Conservation (phyloP, 2,888 invertebrate genomes). For the Tachystola acroxantha region DNA sequence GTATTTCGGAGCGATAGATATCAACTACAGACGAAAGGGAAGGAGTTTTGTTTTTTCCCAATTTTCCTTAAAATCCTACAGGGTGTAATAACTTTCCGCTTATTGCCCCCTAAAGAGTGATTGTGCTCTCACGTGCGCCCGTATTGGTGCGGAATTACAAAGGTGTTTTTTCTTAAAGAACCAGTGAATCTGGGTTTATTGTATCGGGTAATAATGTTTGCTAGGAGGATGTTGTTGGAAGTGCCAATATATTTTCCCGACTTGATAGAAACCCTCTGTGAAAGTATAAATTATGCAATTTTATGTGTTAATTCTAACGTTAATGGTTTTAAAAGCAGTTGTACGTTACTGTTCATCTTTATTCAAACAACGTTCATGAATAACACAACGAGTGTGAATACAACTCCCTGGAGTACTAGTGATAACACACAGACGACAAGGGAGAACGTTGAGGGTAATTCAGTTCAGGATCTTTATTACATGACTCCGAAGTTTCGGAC, state of each 20-base stretch:
- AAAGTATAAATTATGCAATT: neutral
- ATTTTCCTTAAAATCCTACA: conserved; percentile 48
- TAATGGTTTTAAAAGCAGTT: conserved; percentile 42
- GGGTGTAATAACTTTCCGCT: conserved; percentile 52
- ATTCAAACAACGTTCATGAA: conserved; percentile 68
- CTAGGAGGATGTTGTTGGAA: conserved; percentile 21
- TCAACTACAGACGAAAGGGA: neutral
- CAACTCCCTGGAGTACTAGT: conserved; percentile 50
- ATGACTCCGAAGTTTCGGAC: conserved; percentile 38
- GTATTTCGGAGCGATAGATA: conserved; percentile 1
- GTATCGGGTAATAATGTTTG: conserved; percentile 37
- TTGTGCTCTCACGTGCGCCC: conserved; percentile 43
- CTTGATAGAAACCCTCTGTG: neutral
- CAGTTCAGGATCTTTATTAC: conserved; percentile 59
- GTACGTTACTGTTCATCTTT: conserved; percentile 57
- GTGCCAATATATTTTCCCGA: no score
- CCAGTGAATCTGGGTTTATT: conserved; percentile 37
- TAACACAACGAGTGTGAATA: conserved; percentile 63
- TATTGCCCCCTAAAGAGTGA: conserved; percentile 56
- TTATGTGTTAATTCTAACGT: conserved; percentile 19
- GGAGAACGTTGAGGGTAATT: conserved; percentile 44
- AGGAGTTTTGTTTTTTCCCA: conserved; percentile 13
- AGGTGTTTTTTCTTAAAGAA: conserved; percentile 37
- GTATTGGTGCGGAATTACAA: conserved; percentile 35
- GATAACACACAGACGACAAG: conserved; percentile 46